phyloP scores from a whole-genome alignment of 2,113 vertebrate species.

The Andinoacara biseriatus region DNA sequence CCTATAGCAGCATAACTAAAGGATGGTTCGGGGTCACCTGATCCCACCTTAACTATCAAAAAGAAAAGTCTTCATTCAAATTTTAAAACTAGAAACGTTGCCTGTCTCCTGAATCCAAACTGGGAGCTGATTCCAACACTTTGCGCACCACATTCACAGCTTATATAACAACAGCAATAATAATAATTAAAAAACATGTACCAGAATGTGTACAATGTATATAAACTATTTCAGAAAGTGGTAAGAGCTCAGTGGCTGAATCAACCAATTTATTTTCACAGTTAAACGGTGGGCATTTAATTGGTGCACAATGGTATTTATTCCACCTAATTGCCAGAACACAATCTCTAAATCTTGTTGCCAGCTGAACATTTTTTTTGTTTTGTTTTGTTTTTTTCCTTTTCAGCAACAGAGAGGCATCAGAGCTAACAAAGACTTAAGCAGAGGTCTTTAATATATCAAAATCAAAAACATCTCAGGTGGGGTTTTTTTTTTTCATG shows the following conservation, averaged over 20 bases:
- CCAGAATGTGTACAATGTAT: background rate
- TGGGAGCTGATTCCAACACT: background rate
- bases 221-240: background rate
- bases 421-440: constrained; percentile 12
- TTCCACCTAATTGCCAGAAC: background rate
- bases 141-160: background rate
- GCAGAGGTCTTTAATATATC: constrained; percentile 45
- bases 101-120: background rate
- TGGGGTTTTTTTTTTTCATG: background rate
- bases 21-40: background rate
- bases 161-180: background rate
- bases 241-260: no score
- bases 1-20: background rate
- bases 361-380: constrained; percentile 13
- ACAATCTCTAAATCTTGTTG: constrained; percentile 7
- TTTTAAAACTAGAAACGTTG: background rate
- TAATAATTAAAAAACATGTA: background rate
- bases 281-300: background rate
- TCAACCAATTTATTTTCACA: background rate
- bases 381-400: no score
- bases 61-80: background rate
- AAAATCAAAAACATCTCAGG: constrained; percentile 31
- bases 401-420: constrained; percentile 18
- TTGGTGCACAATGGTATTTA: background rate
- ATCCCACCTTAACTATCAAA: background rate